Evolutionary conservation across 2,113 vertebrate genomes (phyloP).

Genomic region (Clupea harengus): DNA sequence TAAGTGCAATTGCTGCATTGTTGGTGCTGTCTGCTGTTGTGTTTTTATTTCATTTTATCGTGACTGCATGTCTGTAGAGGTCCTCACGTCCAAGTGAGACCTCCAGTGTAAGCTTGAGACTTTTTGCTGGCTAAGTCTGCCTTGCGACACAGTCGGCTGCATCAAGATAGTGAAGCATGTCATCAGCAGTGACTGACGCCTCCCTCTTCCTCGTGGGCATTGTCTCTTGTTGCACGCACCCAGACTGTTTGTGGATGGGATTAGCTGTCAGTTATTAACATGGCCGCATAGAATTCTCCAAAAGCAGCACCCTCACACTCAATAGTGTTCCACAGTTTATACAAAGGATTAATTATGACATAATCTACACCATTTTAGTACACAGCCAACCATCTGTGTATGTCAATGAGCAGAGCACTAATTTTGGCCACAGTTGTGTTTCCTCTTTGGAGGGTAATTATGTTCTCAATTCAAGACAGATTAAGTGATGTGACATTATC

Average conservation of each 20-base stretch:
- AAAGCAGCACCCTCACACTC: neutral
- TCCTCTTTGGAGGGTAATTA: neutral
- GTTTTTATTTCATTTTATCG: neutral
- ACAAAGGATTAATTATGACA: neutral
- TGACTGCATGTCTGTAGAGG: neutral
- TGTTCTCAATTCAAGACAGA: neutral
- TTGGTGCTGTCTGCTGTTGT: too few species aligned
- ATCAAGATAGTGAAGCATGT: neutral
- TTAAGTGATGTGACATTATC: neutral
- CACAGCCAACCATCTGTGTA: neutral
- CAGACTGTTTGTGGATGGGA: neutral
- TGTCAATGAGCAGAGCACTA: neutral
- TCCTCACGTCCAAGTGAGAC: neutral
- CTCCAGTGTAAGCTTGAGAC: neutral
- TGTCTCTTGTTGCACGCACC: neutral
- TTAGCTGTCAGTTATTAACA: constrained; percentile 16
- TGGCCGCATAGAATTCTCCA: neutral
- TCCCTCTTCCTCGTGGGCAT: constrained; percentile 5
- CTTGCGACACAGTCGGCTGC: constrained; percentile 6
- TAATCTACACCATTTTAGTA: neutral
- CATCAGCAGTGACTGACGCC: neutral
- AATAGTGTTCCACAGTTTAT: neutral
- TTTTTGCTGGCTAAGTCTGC: neutral
- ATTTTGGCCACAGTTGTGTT: neutral
- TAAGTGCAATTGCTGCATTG: neutral